Evolutionary conservation across 2,113 vertebrate species (phyloP), one percentile per base, ranked within the genome.

Genomic region (Channa argus): DNA sequence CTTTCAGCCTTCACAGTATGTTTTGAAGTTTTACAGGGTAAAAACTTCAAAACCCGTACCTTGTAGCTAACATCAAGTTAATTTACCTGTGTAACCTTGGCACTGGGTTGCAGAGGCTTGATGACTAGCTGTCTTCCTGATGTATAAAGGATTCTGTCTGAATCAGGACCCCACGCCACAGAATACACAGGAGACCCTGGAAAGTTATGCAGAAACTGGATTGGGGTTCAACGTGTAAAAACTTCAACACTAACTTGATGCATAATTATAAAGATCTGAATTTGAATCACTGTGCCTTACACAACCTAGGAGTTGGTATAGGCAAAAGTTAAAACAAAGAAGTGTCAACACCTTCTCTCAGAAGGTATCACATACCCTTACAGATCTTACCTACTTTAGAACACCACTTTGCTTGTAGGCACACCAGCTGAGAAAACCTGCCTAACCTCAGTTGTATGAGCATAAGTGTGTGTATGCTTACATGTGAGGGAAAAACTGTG

Each of bases 51-150:
- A 36, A 10, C 24, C 24, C 2, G 4, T 5, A 4, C 6, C 6
- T 5, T 7, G 6, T 8, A 24, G 33, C 15, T 41, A 13, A 49
- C 3, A 51, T 47, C 34, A 41, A 15, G 2, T 36, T 9, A n/a
- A 1, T 59, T 14, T 95, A 99, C 98, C 98, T 98, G 98, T 76
- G 96, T 79, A 72, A 96, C 80, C 94, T 96, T 98, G 34, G 96
- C 93, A 54, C 95, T 98, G 78, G 97, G 98, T 71, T 99, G 98
- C 58, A 99, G 95, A 78, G 98, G 97, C 87, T 99, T 99, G 80
- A 99, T 96, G 71, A 97, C 81, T 39, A 99, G 94, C 72, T 98
- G 97, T 82, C 94, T 95, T 69, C 96, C 96, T 79, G 95, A 95
- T 8, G 97, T 96, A 82, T 95, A 98, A 49, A 99, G 96, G 80